Evolutionary conservation across 2,888 invertebrate genomes (phyloP), one percentile per base, ranked within the genome.

Genomic region (Drosophila greeni): DNA sequence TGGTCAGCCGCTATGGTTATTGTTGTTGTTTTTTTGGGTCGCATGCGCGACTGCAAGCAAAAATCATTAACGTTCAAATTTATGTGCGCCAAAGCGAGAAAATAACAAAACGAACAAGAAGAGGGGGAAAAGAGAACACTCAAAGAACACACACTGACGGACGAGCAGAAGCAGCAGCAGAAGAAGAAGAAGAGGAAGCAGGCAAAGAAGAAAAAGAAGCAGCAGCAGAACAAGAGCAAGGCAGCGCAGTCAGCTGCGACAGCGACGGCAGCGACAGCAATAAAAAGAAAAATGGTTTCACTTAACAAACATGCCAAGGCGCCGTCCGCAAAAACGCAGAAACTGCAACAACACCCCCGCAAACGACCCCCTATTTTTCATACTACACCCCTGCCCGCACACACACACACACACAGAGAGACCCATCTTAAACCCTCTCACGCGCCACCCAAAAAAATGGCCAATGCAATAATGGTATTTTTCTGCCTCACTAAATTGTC

Each of bases 201-300:
- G 26, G 33, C 29, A 4, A 11, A 29, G 29, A 29, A 29, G 11
- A 29, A 43, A 18, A 3, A 29, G 26, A 8, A 56, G 47, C 49
- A 43, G 24, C n/a, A 45, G 33, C 14, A 49, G 29, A 24, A 26
- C 18, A 37, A 48, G 31, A 26, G 16, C n/a, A 33, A 53, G n/a
- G 36, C 47, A 33, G 31, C 54, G 8, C 14, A 34, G 53, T 43
- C 43, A 29, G 26, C 39, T 5, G 55, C 18, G 36, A 29, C 52
- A 29, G 45, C 31, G 29, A 53, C n/a, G 39, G 40, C 29, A 4
- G 12, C 36, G 37, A n/a, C 73, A 43, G 76, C 79, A 82, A 84
- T 77, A 81, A 75, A 82, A 77, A 77, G 77, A 86, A 84, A 85
- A 85, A 85, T 86, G 81, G 85, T 86, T 85, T 86, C 85, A 86